These are phyloP conservation scores for Scytalopus superciliaris DNA, from an alignment of 2,113 vertebrate genomes.

Conservation along the genomic window DNA sequence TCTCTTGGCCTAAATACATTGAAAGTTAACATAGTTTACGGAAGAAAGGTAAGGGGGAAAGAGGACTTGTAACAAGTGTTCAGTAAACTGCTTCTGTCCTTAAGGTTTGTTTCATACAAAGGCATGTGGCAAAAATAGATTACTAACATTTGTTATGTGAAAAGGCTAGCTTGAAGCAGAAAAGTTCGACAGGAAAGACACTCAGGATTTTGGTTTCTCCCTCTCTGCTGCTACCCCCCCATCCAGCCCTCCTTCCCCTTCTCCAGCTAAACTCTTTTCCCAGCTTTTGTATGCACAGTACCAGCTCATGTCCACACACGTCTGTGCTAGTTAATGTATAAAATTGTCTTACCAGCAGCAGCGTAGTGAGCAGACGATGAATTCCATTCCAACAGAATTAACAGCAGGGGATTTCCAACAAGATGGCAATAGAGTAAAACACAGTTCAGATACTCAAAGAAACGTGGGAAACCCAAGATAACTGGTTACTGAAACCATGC, in stretches of 20 bases:
- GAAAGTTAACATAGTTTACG: background rate
- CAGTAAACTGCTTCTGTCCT: background rate
- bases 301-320: background rate
- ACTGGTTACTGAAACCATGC: background rate
- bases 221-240: background rate
- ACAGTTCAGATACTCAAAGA: background rate
- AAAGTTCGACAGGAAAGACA: background rate
- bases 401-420: constrained; percentile 39
- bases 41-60: background rate
- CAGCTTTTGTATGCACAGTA: background rate
- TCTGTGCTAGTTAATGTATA: background rate
- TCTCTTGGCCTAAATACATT: background rate
- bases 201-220: background rate
- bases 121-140: background rate
- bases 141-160: background rate
- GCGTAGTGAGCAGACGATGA: constrained; percentile 29
- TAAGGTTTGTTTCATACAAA: background rate
- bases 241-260: background rate
- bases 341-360: constrained; percentile 54
- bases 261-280: background rate
- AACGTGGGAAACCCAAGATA: background rate
- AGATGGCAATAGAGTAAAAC: background rate
- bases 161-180: background rate
- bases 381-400: constrained; percentile 55
- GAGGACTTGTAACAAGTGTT: background rate